These are phyloP conservation scores for Tanytarsus gracilentus DNA, from an alignment of 2,888 invertebrate species.

Conservation along the genomic window DNA sequence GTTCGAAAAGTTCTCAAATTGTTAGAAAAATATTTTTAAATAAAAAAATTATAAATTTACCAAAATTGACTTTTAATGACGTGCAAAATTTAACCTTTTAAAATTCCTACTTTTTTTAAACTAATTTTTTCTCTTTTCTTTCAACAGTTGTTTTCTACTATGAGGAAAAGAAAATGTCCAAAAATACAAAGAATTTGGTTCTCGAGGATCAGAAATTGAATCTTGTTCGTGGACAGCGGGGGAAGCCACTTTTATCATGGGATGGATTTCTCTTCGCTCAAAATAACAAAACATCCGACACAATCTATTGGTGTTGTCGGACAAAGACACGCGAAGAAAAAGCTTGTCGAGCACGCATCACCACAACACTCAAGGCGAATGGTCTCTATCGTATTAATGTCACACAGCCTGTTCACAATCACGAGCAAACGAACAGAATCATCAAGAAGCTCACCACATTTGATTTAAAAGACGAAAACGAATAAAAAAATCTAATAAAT, in stretches of 20 bases:
- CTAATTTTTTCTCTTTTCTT: background rate
- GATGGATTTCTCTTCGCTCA: slow-evolving; percentile 40
- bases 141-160: background rate
- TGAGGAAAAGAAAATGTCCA: background rate
- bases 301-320: slow-evolving; percentile 43
- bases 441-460: slow-evolving; percentile 31
- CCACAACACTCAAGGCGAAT: slow-evolving; percentile 35
- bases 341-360: slow-evolving; percentile 35
- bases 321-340: slow-evolving; percentile 34
- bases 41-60: background rate
- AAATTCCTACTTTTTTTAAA: background rate
- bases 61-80: background rate
- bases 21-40: background rate
- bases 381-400: slow-evolving; percentile 37
- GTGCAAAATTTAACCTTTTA: background rate
- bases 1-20: too few species aligned
- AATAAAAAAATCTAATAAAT: background rate
- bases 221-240: slow-evolving; percentile 40
- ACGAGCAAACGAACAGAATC: slow-evolving; percentile 37
- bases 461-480: background rate
- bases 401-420: slow-evolving; percentile 40
- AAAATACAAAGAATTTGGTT: background rate
- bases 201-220: slow-evolving; percentile 34
- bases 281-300: slow-evolving; percentile 37
- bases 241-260: slow-evolving; percentile 37